Evolutionary conservation across 2,888 invertebrate genomes (phyloP), one percentile per base, ranked within the genome.

Genomic region (Tromatobia lineatoria): DNA sequence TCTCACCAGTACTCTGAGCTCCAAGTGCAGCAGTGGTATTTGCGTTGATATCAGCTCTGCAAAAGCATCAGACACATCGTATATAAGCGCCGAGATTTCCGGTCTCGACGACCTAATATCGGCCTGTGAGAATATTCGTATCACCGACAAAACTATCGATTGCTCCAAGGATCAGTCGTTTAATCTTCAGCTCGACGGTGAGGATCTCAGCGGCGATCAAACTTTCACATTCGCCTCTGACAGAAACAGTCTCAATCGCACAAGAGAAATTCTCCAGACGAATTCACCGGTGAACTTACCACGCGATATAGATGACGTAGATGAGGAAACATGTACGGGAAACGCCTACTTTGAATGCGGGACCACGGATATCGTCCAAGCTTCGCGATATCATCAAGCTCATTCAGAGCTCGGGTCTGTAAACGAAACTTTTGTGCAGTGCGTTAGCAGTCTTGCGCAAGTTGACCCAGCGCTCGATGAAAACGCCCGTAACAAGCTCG

Each of bases 61-160:
- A n/a, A 86, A 86, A n/a, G 67, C 80, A 13, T 78, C 77, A 10
- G 81, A 91, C 61, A 71, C 71, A 23, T 89, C 88, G 0, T 92
- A 92, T 78, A 71, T 86, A 3, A 88, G 89, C 73, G 42, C 80
- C n/a, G 88, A 90, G 34, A 91, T 92, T 59, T 87, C 90, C 7
- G 92, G 90, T 0, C 76, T 93, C 6, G 91, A 91, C 29, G 92
- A 93, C 23, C 77, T 93, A n/a, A 92, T 93, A 64, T 67, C 85
- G 15, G 91, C 89, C 10, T 93, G 91, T 59, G 90, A 90, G 0
- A 87, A 88, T 15, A 92, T 93, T 47, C 86, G 88, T 3, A 80
- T 91, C 3, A 82, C 81, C 42, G 85, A 85, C 52, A 83, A 87
- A 4, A 86, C 66, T n/a, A 73, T 86, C 11, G 69, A 70, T 3